Conservation (phyloP, 2,888 invertebrate genomes). For the Stenodera caucasica region DNA sequence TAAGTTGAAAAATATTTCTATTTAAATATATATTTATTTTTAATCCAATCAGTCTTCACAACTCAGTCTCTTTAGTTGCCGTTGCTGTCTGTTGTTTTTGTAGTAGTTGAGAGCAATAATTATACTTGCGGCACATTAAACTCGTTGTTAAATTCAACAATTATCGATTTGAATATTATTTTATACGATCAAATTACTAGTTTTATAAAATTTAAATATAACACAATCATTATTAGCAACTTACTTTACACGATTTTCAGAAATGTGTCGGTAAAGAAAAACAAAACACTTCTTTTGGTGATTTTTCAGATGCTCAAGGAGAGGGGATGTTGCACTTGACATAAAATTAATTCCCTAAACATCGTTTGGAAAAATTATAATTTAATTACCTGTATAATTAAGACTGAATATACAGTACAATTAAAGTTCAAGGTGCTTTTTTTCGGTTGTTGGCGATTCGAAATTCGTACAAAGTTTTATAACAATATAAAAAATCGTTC, state of each 20-base stretch:
- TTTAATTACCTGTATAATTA: not conserved
- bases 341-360: conserved; percentile 4
- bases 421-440: not conserved
- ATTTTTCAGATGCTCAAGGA: not conserved
- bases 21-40: too few species aligned
- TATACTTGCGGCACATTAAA: conserved; percentile 22
- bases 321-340: not conserved
- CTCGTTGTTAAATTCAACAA: conserved; percentile 18
- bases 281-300: not conserved
- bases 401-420: not conserved
- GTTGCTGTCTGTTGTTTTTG: conserved; percentile 5
- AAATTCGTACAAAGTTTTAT: conserved; percentile 1
- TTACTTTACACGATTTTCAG: too few species aligned
- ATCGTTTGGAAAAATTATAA: not conserved
- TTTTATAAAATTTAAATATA: too few species aligned
- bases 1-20: too few species aligned
- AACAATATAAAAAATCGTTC: not conserved
- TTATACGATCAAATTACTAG: not conserved
- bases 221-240: too few species aligned
- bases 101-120: conserved; percentile 9
- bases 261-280: not conserved
- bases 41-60: conserved; percentile 1
- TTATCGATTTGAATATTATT: conserved; percentile 11
- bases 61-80: not conserved
- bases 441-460: not conserved